Base-by-base conservation (phyloP, 2,113 vertebrate species). In the Sebastes schlegelii region DNA sequence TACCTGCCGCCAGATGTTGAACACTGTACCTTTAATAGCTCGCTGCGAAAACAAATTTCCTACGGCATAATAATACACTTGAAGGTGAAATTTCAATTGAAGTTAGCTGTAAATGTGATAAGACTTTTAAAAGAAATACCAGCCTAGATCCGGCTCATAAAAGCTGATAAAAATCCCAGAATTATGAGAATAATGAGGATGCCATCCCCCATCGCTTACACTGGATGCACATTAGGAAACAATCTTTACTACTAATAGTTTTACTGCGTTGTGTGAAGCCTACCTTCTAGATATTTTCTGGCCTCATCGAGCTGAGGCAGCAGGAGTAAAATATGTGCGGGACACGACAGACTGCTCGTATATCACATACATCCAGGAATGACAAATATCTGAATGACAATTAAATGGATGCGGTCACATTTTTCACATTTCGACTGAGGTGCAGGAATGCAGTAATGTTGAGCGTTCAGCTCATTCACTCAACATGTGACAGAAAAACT, bases 391-490 rank as follows among this genome's bases (percentile, higher is more conserved):
- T 60, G 52, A 78, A 57, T 77, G 77, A 70, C 77, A 60, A 75
- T 77, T 70, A 58, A 86, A 81, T 74, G 79, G 74, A 67, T 8
- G 1, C 8, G 11, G 84, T 70, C 82, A 82, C 89, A 88, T 90
- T 83, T 78, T 84, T 73, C 78, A 73, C 87, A 86, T 89, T 90
- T 73, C 45, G 17, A 45, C 42, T 3, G 81, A 51, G 65, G 71
- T 46, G 82, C 61, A 86, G 71, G 86, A 89, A 77, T 8, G 73
- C 65, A 4, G 65, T 89, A 91, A 92, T 89, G 84, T 19, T 19
- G 72, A 81, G 61, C 84, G 0, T 77, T 86, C 80, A 78, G 89
- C 87, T 61, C 85, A 82, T 92, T 92, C n/a, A 65, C 42, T 42
- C 46, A 49, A 42, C 73, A 69, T 72, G 83, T 79, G 80, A 86